Evolutionary conservation across 2,888 invertebrate genomes (phyloP).

Genomic region (Artemia sinica): DNA sequence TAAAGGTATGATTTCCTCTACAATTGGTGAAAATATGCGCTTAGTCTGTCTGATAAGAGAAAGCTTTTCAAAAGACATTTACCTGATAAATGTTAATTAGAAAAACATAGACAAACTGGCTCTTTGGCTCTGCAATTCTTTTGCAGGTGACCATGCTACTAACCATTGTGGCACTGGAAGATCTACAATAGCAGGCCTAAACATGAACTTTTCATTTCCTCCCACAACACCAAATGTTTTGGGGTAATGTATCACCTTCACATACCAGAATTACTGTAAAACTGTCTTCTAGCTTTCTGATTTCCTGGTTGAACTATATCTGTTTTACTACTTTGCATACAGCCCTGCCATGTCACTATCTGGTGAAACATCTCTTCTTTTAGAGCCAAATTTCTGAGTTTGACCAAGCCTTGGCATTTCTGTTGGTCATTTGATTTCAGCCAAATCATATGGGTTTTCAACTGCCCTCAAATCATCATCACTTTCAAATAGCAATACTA

Average conservation of each 20-base stretch:
- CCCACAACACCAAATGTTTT: background rate
- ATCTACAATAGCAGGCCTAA: background rate
- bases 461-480: too few species aligned
- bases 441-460: too few species aligned
- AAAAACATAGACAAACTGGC: background rate
- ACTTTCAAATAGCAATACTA: too few species aligned
- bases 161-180: background rate
- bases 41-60: background rate
- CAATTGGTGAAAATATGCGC: background rate
- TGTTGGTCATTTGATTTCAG: too few species aligned
- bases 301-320: too few species aligned
- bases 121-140: background rate
- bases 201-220: conserved; percentile 4
- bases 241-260: background rate
- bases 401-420: too few species aligned
- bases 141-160: background rate
- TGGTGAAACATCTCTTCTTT: too few species aligned
- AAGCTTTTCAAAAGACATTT: conserved; percentile 5
- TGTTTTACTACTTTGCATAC: too few species aligned
- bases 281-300: background rate
- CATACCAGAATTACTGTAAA: background rate
- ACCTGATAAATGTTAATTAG: background rate
- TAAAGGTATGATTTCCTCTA: background rate
- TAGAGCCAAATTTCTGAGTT: too few species aligned
- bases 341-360: too few species aligned